Base-by-base conservation (phyloP, 2,888 invertebrate genomes). In the Pardosa pseudoannulata region DNA sequence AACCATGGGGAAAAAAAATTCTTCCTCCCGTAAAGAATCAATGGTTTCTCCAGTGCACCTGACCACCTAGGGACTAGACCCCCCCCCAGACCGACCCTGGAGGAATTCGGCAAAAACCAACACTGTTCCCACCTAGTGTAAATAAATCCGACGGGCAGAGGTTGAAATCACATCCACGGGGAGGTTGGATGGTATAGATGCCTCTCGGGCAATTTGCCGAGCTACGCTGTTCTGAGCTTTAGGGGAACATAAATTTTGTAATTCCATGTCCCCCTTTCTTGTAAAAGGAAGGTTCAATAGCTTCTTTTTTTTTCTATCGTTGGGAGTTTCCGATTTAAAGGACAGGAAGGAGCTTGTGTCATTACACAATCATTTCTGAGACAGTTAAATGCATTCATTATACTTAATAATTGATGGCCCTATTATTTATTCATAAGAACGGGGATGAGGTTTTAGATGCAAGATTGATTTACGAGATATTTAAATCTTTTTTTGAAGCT, bases 41-140 rank as follows among this genome's bases (percentile, higher is more conserved):
- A 13, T 46, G 46, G 16, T 2, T n/a, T n/a, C 31, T 41, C 71
- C 28, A 13, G 16, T 7, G 68, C 32, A 70, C 29, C 28, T 46
- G 78, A 46, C 83, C 83, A 85, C 83, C 73, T 68, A 78, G 83
- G 83, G 83, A 41, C 50, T 27, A 68, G 41, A 46, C 72, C 67
- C 67, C 28, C 6, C 11, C 39, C 19, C 29, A n/a, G 27, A 19
- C 23, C 23, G 56, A 23, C 23, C 78, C 73, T 85, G 78, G 73
- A 68, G 83, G 78, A 78, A 73, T 73, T 50, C 50, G 29, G 67
- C 39, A 56, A 78, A 81, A 85, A 85, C 72, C 83, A 78, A 85
- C 78, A 78, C 16, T 31, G 70, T 70, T 36, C 68, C 75, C 68
- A 28, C 67, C 83, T 56, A 73, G 83, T 78, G 83, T 62, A 85